Percentiles rank a stretch among this genome's conserved stretches.
These are phyloP conservation scores for Tapirus terrestris DNA, from an alignment of 2,113 vertebrate genomes.

Conservation along the genomic window DNA sequence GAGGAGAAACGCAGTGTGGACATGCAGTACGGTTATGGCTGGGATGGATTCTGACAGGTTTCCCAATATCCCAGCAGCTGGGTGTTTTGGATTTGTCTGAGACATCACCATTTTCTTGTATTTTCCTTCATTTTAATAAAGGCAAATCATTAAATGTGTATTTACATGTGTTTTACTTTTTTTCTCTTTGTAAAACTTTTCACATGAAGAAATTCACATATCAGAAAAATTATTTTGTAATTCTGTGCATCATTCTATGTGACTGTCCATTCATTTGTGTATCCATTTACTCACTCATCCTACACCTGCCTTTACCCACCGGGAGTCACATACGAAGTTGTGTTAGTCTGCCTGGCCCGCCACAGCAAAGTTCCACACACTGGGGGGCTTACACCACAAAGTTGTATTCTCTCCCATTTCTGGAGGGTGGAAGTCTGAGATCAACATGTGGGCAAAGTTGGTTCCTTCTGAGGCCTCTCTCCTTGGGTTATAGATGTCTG, in stretches of 20 bases:
- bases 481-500: rapidly evolving
- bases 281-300: no score
- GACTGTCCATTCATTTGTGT: background rate
- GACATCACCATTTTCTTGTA: background rate
- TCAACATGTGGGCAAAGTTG: background rate
- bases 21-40: rapidly evolving
- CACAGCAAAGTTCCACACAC: rapidly evolving
- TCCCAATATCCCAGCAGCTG: background rate
- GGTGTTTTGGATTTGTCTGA: background rate
- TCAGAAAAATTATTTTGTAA: background rate
- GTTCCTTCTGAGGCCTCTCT: no score
- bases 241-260: background rate
- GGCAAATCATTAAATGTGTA: background rate
- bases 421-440: background rate
- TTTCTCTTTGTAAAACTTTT: background rate
- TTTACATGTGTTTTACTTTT: background rate
- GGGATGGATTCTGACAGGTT: background rate
- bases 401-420: rapidly evolving
- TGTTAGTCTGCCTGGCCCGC: background rate
- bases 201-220: background rate
- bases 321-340: rapidly evolving
- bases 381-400: rapidly evolving
- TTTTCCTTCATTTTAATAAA: background rate
- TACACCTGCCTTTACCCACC: no score
- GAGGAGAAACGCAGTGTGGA: background rate